Evolutionary conservation across 2,888 invertebrate genomes (phyloP), one percentile per base, ranked within the genome.

Genomic region (Antheraea assamensis): DNA sequence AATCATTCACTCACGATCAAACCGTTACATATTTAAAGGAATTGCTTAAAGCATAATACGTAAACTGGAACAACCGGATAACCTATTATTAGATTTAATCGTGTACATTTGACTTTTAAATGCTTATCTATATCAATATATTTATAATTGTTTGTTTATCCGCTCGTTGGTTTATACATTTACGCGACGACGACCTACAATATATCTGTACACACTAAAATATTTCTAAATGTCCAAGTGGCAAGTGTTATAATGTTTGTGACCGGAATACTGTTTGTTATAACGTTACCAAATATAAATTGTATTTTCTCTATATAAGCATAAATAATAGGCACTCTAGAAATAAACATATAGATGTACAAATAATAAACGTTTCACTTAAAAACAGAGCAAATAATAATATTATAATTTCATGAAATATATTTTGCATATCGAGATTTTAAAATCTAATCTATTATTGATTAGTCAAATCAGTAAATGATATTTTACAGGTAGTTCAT

Each of bases 401-500:
- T 64, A 30, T 8, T 24, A 24, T 64, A 21, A 7, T 19, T 19
- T 61, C 27, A 15, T 13, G 27, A 64, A 30, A 64, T 3, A 4
- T 24, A 24, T 58, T 58, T 55, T 30, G 31, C 31, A 31, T 31
- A 66, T 66, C 17, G 19, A 64, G 21, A 35, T 68, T 21, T 35
- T 19, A 0, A 13, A 42, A 42, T 42, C 42, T 42, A 42, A 42
- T 42, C 42, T 42, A 42, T 5, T 68, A 35, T 24, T 68, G 35
- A 68, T 68, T 35, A n/a, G 5, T 21, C 24, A 31, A 68, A 68
- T 68, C 66, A 35, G 66, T 68, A 21, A 35, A 68, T 61, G 1
- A 68, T 68, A 24, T 55, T 55, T 55, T n/a, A 35, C 21, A 35
- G 66, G 30, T 21, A 68, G 66, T 68, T 68, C n/a, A 68, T 66